Percentiles rank a stretch among this genome's conserved stretches.
phyloP scores from a whole-genome alignment of 2,888 invertebrate genomes.

The Heliconius ethilla region DNA sequence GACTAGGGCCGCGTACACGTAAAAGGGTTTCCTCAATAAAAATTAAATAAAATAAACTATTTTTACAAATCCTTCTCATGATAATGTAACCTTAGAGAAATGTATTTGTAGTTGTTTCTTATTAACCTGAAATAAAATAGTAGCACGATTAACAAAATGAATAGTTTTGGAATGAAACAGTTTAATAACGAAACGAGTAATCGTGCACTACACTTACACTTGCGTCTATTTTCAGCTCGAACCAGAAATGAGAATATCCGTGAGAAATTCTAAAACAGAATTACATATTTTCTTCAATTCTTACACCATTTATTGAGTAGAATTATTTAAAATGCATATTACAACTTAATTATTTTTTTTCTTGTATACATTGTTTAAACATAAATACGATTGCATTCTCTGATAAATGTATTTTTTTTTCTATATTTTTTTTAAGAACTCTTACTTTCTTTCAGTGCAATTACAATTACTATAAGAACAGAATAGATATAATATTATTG shows the following conservation, averaged over 20 bases:
- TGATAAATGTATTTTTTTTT: too few species aligned
- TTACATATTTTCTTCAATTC: not conserved
- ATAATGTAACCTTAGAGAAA: not conserved
- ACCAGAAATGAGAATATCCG: constrained; percentile 9
- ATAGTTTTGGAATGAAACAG: constrained; percentile 12
- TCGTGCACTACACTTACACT: constrained; percentile 10
- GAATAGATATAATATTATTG: too few species aligned
- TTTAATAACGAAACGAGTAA: constrained; percentile 15
- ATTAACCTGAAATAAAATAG: not conserved
- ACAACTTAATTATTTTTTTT: not conserved
- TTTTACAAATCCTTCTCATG: not conserved
- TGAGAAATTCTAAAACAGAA: not conserved
- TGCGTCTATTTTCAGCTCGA: not conserved
- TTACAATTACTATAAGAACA: too few species aligned
- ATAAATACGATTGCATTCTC: not conserved
- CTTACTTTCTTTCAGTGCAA: not conserved
- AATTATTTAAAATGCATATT: not conserved
- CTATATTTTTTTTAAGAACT: too few species aligned
- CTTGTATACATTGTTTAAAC: not conserved
- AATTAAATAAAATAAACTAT: too few species aligned
- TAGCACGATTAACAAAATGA: constrained; percentile 6
- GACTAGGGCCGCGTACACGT: too few species aligned
- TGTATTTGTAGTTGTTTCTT: not conserved
- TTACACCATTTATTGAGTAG: not conserved
- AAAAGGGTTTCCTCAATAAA: too few species aligned